Base-by-base conservation (phyloP, 1,140 invertebrate species). In the Drosophila miranda region DNA sequence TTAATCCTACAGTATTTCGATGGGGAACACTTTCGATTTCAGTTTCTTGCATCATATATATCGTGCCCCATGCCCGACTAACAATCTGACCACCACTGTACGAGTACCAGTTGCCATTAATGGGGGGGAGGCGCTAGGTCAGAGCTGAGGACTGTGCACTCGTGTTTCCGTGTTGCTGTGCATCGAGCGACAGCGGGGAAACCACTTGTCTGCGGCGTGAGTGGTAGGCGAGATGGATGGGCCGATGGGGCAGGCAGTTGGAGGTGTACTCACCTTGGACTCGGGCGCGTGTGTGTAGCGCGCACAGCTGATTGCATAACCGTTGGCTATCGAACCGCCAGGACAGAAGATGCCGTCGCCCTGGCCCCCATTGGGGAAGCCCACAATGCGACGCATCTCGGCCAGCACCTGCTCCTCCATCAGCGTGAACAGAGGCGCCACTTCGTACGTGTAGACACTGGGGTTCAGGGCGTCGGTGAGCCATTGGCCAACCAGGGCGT, bases 271-370 rank as follows among this genome's bases (percentile, higher is more conserved):
- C 53, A 94, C 94, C 94, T 98, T 98, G 41, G 95, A 92, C 62
- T 96, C 93, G 7, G 97, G 97, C 83, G 94, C 94, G 58, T 93
- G 92, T 68, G 94, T 91, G 84, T 96, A 95, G 41, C 98, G 92
- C 2, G 98, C 98, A 61, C 97, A 94, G 82, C 96, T 96, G 57
- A 99, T 97, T 11, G 96, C 98, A 90, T 99, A 99, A 61, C 98
- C 95, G 90, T 99, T 99, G 2, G 98, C 96, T 73, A 99, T 96
- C 1, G 97, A 98, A 0, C 98, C 98, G 30, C 98, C 98, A 8
- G 98, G 98, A 84, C 96, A 97, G 91, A 99, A 99, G 48, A 99
- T 97, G 0, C 97, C 98, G 91, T 97, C 96, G 2, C 94, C 94
- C 34, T 83, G 64, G 2, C 94, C 95, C 45, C 94, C 92, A 9